Evolutionary conservation across 2,888 invertebrate species (phyloP).

Genomic region (Drosophila quinaria): DNA sequence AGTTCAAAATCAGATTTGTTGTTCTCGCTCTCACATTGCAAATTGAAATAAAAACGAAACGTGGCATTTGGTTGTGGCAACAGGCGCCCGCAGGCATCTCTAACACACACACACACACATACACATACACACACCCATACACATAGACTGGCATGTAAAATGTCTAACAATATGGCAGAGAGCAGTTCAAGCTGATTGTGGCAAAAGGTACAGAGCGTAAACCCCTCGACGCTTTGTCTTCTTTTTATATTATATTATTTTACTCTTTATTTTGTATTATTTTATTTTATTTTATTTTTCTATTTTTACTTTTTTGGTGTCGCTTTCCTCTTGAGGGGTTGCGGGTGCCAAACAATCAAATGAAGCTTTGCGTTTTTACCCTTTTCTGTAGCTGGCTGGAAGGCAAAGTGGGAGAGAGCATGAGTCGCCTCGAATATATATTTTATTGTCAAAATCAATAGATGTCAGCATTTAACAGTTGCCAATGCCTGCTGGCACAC

Average conservation of each 20-base stretch:
- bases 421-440: constrained; percentile 22
- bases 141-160: constrained; percentile 28
- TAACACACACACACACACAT: constrained; percentile 7
- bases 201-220: constrained; percentile 24
- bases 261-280: background rate
- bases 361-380: constrained; percentile 51
- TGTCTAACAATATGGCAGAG: constrained; percentile 48
- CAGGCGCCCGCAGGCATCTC: constrained; percentile 36
- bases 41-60: constrained; percentile 69
- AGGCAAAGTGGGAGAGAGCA: no score
- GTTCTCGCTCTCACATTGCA: constrained; percentile 58
- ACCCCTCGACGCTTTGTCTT: constrained; percentile 17
- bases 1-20: constrained; percentile 68
- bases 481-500: constrained; percentile 57
- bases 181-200: constrained; percentile 58
- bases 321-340: constrained; percentile 18
- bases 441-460: constrained; percentile 73
- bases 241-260: constrained; percentile 3
- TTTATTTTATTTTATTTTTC: constrained; percentile 2
- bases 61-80: constrained; percentile 63
- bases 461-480: constrained; percentile 74
- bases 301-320: background rate
- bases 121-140: background rate
- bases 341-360: constrained; percentile 62
- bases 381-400: constrained; percentile 19